A percentile compares a stretch with the other conserved stretches of the same genome.
These are phyloP conservation scores for Bombus soroeensis DNA, from an alignment of 1,140 invertebrate species.

Conservation along the genomic window DNA sequence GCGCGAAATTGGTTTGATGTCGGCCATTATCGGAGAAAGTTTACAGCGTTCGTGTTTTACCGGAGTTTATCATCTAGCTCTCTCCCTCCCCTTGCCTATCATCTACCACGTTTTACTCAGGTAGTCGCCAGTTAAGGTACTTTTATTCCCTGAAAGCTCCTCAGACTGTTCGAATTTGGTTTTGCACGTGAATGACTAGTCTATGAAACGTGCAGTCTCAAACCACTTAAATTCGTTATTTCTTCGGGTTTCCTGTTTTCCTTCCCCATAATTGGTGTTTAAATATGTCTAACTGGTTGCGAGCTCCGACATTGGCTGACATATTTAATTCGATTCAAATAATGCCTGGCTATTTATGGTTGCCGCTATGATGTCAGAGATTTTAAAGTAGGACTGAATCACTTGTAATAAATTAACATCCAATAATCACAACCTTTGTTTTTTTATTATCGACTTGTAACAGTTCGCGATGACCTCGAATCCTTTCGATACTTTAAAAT, in stretches of 20 bases:
- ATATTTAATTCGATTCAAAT: not conserved
- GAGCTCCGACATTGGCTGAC: slow-evolving; percentile 32
- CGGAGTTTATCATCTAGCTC: slow-evolving; percentile 74
- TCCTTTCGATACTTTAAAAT: too few relatives aligned
- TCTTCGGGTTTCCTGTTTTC: not conserved
- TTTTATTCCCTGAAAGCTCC: slow-evolving; percentile 56
- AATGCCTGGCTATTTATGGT: too few relatives aligned
- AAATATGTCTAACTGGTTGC: too few relatives aligned
- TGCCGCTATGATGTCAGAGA: too few relatives aligned
- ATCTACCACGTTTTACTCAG: slow-evolving; percentile 51
- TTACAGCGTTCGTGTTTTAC: slow-evolving; percentile 76
- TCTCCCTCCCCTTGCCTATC: slow-evolving; percentile 43
- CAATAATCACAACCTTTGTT: too few relatives aligned
- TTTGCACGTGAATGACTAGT: slow-evolving; percentile 7
- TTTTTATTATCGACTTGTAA: too few relatives aligned
- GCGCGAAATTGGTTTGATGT: slow-evolving; percentile 75
- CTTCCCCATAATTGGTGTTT: not conserved
- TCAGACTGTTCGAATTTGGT: slow-evolving; percentile 60
- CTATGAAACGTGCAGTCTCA: not conserved
- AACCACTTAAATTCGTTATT: not conserved
- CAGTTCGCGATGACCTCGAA: too few relatives aligned
- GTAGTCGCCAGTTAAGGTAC: slow-evolving; percentile 68
- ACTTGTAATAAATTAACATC: too few relatives aligned
- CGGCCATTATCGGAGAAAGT: slow-evolving; percentile 76
- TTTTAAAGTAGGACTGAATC: too few relatives aligned